A percentile compares a stretch with the other conserved stretches of the same genome.
These are phyloP conservation scores for Bovichtus variegatus DNA, from an alignment of 2,797 vertebrate species.

Conservation along the genomic window DNA sequence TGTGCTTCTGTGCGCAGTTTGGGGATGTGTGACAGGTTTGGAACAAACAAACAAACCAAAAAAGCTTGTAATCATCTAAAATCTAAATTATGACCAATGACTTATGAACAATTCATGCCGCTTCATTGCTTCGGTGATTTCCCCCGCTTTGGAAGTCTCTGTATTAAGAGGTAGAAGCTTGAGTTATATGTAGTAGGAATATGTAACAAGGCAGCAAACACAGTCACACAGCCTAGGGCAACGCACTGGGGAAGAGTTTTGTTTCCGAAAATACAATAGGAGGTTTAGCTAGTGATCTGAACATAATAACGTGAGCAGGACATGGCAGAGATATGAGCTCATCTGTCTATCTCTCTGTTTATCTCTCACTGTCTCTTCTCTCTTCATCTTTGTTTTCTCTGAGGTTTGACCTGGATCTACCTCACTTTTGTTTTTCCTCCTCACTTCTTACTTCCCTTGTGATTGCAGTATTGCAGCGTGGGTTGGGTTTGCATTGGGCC, in stretches of 20 bases:
- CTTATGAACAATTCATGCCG: constrained; percentile 2
- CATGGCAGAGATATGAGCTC: constrained; percentile 31
- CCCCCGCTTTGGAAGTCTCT: constrained; percentile 10
- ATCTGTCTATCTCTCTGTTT: constrained; percentile 23
- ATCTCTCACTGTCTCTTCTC: constrained; percentile 10
- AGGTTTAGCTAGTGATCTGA: constrained; percentile 51
- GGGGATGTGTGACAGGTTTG: not conserved
- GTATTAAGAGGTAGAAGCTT: constrained; percentile 40
- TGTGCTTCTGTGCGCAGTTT: not conserved
- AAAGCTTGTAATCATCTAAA: constrained; percentile 12
- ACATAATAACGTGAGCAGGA: constrained; percentile 40
- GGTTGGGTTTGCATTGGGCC: constrained; percentile 6
- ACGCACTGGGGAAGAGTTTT: constrained; percentile 33
- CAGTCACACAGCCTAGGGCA: constrained; percentile 44
- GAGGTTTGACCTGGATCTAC: constrained; percentile 41
- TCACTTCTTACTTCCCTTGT: constrained; percentile 4
- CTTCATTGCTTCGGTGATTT: constrained; percentile 31
- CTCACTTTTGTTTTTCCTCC: not conserved
- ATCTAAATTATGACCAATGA: constrained; percentile 21
- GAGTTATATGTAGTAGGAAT: constrained; percentile 36
- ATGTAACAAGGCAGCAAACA: constrained; percentile 37
- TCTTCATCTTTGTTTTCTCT: constrained; percentile 26
- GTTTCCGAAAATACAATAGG: constrained; percentile 44
- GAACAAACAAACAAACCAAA: constrained; percentile 17
- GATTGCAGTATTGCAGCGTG: constrained; percentile 3